Conservation (phyloP, 1,140 invertebrate genomes). For the Sarcophaga bullata region DNA sequence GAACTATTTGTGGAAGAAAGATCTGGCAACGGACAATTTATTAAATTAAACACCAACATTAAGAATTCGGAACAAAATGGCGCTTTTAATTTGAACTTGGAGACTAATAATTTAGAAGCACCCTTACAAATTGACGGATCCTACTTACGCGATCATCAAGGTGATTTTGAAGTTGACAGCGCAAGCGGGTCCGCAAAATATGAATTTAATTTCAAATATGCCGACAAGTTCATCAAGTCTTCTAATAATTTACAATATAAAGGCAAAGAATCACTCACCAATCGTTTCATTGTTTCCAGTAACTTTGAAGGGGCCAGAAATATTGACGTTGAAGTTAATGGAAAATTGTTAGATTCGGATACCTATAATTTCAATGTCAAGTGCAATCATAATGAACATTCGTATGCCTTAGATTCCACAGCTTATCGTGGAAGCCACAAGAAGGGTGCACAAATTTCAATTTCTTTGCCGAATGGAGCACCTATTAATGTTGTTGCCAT, state of each 20-base stretch:
- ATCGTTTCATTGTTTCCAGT: slow-evolving; percentile 60
- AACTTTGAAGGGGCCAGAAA: slow-evolving; percentile 69
- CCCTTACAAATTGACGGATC: slow-evolving; percentile 53
- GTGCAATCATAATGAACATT: slow-evolving; percentile 47
- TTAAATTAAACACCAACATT: slow-evolving; percentile 46
- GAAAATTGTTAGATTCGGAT: slow-evolving; percentile 68
- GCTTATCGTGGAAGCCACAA: slow-evolving; percentile 50
- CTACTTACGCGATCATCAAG: slow-evolving; percentile 48
- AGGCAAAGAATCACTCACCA: slow-evolving; percentile 27
- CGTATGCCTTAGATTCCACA: slow-evolving; percentile 50
- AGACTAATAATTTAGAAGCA: slow-evolving; percentile 48
- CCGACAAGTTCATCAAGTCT: slow-evolving; percentile 51
- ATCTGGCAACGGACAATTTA: slow-evolving; percentile 50
- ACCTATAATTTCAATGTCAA: slow-evolving; percentile 54
- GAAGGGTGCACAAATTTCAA: slow-evolving; percentile 53
- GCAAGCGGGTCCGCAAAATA: slow-evolving; percentile 47
- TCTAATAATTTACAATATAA: slow-evolving; percentile 45
- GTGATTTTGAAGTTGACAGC: slow-evolving; percentile 42
- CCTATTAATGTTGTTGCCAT: slow-evolving; percentile 69
- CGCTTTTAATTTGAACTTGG: slow-evolving; percentile 49
- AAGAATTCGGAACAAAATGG: slow-evolving; percentile 50
- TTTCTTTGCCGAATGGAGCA: slow-evolving; percentile 52
- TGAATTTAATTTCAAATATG: slow-evolving; percentile 50
- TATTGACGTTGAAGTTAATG: slow-evolving; percentile 68
- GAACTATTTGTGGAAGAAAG: slow-evolving; percentile 49